Conservation (phyloP, 2,797 vertebrate genomes). For the Cryptoprocta ferox region DNA sequence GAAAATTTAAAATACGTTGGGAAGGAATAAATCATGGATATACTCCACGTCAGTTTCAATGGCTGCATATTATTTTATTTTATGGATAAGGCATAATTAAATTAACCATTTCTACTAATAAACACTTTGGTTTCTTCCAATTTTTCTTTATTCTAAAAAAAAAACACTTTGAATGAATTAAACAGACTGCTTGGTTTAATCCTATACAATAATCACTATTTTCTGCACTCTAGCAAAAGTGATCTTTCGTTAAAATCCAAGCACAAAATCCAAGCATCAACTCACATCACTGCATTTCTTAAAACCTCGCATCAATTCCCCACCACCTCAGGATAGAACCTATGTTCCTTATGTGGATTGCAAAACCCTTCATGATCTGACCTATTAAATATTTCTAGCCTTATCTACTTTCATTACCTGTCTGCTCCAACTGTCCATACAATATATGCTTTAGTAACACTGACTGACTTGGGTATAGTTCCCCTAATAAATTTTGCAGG, state of each 20-base stretch:
- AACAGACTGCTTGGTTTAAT: not conserved
- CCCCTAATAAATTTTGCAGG: not conserved
- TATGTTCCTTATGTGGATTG: not conserved
- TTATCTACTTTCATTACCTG: not conserved
- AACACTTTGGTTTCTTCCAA: not conserved
- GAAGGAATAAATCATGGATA: constrained; percentile 19
- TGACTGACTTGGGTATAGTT: not conserved
- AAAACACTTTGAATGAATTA: not conserved
- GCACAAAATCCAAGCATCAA: not conserved
- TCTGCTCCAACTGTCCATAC: not conserved
- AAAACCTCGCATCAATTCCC: not conserved
- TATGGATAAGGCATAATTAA: not conserved
- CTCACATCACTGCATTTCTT: not conserved
- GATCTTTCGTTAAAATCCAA: not conserved
- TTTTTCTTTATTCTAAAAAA: constrained; percentile 37
- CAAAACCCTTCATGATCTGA: not conserved
- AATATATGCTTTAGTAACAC: not conserved
- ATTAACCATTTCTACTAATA: not conserved
- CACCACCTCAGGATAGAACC: not conserved
- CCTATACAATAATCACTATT: not conserved
- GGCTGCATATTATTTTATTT: not conserved
- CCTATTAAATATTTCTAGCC: not conserved
- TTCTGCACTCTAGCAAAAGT: not conserved
- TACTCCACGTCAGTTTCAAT: not conserved
- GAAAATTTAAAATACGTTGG: not conserved